Conservation (phyloP, 2,113 vertebrate genomes). For the Corapipo altera region DNA sequence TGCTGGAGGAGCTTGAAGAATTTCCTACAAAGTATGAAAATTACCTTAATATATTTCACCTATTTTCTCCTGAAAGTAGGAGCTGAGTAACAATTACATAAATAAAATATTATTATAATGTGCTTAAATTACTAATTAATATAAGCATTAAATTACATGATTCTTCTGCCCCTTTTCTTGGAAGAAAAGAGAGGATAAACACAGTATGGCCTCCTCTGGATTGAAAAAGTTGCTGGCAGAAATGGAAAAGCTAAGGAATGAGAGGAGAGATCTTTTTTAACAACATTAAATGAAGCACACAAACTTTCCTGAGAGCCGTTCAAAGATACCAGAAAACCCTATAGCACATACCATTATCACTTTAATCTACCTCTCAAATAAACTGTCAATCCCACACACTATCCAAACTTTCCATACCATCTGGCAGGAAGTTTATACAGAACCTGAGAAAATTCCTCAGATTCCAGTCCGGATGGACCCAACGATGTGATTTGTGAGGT, state of each 20-base stretch:
- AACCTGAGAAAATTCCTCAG: slow-evolving; percentile 33
- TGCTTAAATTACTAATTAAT: background rate
- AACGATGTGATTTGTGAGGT: background rate
- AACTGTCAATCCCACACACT: slow-evolving; percentile 27
- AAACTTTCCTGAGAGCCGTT: background rate
- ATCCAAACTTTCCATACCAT: slow-evolving; percentile 22
- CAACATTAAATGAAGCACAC: background rate
- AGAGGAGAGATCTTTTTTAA: background rate
- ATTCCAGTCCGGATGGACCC: background rate
- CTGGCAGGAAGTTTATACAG: slow-evolving; percentile 30
- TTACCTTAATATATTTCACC: background rate
- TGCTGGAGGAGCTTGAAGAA: background rate
- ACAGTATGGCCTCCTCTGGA: background rate
- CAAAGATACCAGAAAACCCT: slow-evolving; percentile 2
- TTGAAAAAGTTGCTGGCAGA: background rate
- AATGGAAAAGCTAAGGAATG: background rate
- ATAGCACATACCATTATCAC: background rate
- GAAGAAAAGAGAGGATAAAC: background rate
- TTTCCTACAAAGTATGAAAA: background rate
- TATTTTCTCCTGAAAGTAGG: background rate
- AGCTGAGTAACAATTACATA: background rate
- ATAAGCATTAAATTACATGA: background rate
- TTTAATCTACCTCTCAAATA: slow-evolving; percentile 11
- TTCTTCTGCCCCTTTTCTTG: background rate
- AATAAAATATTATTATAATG: background rate